phyloP scores from a whole-genome alignment of 2,797 vertebrate species.

The Acestrorhynchus altus region DNA sequence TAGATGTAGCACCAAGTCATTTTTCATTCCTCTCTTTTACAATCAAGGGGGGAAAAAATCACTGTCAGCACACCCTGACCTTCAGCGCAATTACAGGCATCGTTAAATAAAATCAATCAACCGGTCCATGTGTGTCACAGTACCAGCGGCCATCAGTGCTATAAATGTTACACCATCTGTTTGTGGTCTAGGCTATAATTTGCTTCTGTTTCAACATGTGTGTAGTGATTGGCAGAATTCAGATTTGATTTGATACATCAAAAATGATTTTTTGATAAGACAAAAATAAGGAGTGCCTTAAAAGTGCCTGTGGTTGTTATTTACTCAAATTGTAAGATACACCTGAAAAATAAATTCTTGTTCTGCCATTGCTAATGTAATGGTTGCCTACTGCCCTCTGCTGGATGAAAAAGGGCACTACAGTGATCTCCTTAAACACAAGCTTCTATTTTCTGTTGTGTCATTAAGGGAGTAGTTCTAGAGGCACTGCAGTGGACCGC shows the following conservation, averaged over 20 bases:
- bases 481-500: neutral
- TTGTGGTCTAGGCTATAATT: neutral
- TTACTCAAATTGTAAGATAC: conserved; percentile 1
- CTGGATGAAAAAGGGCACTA: conserved; percentile 37
- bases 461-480: neutral
- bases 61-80: neutral
- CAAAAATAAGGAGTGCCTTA: too few species aligned
- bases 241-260: too few species aligned
- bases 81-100: neutral
- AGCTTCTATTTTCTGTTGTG: neutral
- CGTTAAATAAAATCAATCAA: conserved; percentile 32
- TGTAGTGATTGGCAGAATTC: too few species aligned
- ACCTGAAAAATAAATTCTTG: too few species aligned
- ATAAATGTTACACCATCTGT: neutral
- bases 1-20: neutral
- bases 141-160: neutral
- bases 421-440: neutral
- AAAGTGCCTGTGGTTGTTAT: conserved; percentile 22
- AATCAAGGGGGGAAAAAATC: neutral
- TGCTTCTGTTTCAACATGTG: neutral
- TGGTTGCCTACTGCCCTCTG: conserved; percentile 45
- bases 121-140: conserved; percentile 22
- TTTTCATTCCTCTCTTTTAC: neutral
- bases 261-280: too few species aligned
- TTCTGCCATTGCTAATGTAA: neutral